phyloP scores from a whole-genome alignment of 2,113 vertebrate species.

The Tautogolabrus adspersus region DNA sequence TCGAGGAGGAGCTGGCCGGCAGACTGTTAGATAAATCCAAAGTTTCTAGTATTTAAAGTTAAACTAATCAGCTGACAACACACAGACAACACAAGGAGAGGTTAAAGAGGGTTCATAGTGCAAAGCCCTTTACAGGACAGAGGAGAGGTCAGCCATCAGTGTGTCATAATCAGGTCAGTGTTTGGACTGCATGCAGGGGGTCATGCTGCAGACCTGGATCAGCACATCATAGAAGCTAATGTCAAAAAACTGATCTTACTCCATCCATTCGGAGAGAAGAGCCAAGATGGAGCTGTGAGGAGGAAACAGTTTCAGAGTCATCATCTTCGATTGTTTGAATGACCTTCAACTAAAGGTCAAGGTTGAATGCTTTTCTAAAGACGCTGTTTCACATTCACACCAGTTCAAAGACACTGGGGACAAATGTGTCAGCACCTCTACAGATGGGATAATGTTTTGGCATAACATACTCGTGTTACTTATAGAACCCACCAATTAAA shows the following conservation, averaged over 20 bases:
- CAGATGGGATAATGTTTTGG: too few relatives aligned
- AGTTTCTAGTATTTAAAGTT: too few relatives aligned
- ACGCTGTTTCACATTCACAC: neutral
- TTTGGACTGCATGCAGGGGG: conserved; percentile 50
- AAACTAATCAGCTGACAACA: neutral
- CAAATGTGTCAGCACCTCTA: neutral
- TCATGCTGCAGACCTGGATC: conserved; percentile 51
- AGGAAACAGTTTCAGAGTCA: conserved; percentile 36
- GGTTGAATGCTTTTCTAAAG: rapidly evolving
- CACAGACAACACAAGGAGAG: neutral
- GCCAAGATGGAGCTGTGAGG: conserved; percentile 54
- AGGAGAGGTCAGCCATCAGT: conserved; percentile 1
- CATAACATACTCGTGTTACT: too few relatives aligned
- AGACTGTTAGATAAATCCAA: too few relatives aligned
- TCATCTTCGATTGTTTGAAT: neutral
- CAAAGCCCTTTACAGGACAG: neutral
- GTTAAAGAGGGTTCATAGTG: neutral
- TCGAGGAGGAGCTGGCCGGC: too few relatives aligned
- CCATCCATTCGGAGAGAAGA: conserved; percentile 64
- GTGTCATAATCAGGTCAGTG: neutral
- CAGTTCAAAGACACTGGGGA: neutral
- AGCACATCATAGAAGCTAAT: conserved; percentile 1
- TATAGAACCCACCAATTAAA: too few relatives aligned
- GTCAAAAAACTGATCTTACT: conserved; percentile 49
- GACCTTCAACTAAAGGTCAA: neutral